A percentile compares a stretch with the other conserved stretches of the same genome.
Conservation (phyloP, 2,888 invertebrate species). For the Cephus pygmeus region DNA sequence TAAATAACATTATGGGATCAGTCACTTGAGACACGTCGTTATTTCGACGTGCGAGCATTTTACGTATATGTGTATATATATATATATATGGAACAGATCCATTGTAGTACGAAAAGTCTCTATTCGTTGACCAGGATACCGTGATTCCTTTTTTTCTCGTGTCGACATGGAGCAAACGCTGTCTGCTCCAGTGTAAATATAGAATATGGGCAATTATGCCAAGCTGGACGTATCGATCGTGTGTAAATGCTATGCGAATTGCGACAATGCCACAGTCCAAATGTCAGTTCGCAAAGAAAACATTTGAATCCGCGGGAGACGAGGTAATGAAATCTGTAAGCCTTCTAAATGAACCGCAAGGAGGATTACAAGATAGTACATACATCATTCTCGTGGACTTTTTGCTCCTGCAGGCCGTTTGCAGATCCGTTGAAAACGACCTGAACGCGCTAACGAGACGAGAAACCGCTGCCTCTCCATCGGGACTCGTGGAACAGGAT, state of each 20-base stretch:
- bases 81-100: not conserved
- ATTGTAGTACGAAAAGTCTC: not conserved
- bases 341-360: not conserved
- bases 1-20: slow-evolving; percentile 18
- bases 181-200: not conserved
- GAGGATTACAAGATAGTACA: not conserved
- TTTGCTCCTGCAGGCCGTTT: not conserved
- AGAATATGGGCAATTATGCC: not conserved
- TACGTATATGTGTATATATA: not conserved
- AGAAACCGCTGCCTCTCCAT: not conserved
- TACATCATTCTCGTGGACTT: not conserved
- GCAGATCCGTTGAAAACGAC: not conserved
- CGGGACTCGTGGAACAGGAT: not conserved
- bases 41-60: slow-evolving; percentile 7
- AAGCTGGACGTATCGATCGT: not conserved
- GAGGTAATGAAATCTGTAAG: not conserved
- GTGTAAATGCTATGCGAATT: not conserved
- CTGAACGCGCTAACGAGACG: not conserved
- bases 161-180: not conserved
- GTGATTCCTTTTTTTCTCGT: not conserved
- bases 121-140: not conserved
- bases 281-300: not conserved
- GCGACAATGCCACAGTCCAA: not conserved
- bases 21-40: slow-evolving; percentile 4
- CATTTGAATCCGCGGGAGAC: not conserved